A percentile compares a stretch with the other conserved stretches of the same genome.
These are phyloP conservation scores for Suncus etruscus DNA, from an alignment of 2,113 vertebrate species.

Conservation along the genomic window DNA sequence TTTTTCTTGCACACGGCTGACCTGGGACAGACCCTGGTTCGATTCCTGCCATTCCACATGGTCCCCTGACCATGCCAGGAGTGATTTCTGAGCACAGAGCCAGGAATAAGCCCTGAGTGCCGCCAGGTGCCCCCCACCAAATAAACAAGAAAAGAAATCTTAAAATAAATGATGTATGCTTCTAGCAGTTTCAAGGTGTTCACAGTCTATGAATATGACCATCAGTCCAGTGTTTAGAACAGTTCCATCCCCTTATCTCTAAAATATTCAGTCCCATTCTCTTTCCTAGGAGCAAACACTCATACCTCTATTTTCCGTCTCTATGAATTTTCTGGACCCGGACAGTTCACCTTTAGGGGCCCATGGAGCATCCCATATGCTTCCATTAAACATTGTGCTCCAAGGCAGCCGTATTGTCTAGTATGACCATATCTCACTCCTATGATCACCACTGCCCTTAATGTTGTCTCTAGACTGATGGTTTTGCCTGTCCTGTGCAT, in stretches of 20 bases:
- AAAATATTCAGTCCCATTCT: neutral
- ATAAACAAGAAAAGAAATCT: neutral
- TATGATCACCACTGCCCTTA: accelerated
- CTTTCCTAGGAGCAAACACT: too few species aligned
- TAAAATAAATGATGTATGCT: neutral
- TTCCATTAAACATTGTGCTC: neutral
- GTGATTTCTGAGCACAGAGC: too few species aligned
- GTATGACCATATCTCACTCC: too few species aligned
- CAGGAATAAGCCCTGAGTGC: too few species aligned
- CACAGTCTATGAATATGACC: neutral
- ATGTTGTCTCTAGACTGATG: neutral
- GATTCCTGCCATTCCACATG: too few species aligned
- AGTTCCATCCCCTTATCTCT: neutral
- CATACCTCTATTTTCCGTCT: neutral
- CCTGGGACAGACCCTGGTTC: too few species aligned
- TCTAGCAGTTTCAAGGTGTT: neutral
- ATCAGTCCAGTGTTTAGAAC: neutral
- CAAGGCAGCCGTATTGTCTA: neutral
- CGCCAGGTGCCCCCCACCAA: too few species aligned
- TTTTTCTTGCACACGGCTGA: too few species aligned
- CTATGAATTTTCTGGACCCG: neutral
- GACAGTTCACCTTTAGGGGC: neutral
- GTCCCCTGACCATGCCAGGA: too few species aligned
- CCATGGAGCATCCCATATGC: too few species aligned
- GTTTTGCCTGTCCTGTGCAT: neutral